Percentiles rank a stretch among this genome's conserved stretches.
phyloP scores from a whole-genome alignment of 2,888 invertebrate genomes.

The Mactromeris polynyma region DNA sequence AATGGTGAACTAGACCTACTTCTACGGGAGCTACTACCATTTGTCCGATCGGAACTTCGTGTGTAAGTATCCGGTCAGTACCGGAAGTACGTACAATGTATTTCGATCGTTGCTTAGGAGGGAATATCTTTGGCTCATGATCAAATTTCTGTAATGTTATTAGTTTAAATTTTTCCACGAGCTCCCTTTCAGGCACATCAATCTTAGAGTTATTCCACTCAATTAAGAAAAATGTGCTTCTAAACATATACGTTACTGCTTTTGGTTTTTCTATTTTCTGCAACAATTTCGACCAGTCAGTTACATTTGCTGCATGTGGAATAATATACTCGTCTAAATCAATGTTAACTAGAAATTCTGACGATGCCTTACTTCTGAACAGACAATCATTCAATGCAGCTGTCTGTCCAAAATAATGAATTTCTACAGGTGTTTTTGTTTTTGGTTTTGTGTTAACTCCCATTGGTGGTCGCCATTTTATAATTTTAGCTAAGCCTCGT shows the following conservation, averaged over 20 bases:
- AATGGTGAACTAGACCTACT: conserved; percentile 78
- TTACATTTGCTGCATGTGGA: conserved; percentile 69
- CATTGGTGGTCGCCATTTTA: conserved; percentile 83
- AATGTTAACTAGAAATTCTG: conserved; percentile 80
- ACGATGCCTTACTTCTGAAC: conserved; percentile 77
- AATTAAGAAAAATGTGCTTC: conserved; percentile 78
- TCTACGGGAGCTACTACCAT: conserved; percentile 36
- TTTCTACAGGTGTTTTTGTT: conserved; percentile 62
- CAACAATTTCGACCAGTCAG: conserved; percentile 66
- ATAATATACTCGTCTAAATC: conserved; percentile 86
- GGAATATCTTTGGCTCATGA: conserved; percentile 70
- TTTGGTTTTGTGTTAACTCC: conserved; percentile 48
- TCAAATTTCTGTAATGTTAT: conserved; percentile 74
- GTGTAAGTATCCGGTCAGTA: conserved; percentile 75
- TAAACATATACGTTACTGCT: conserved; percentile 63
- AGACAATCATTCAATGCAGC: conserved; percentile 86
- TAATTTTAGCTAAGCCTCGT: conserved; percentile 76
- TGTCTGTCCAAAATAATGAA: conserved; percentile 86
- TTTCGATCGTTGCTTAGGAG: conserved; percentile 73
- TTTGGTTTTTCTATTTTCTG: background rate
- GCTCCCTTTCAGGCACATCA: conserved; percentile 53
- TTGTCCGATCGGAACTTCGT: conserved; percentile 69
- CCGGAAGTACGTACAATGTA: conserved; percentile 74
- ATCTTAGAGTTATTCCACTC: conserved; percentile 67
- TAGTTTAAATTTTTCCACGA: conserved; percentile 72